Evolutionary conservation across 2,888 invertebrate species (phyloP), one percentile per base, ranked within the genome.

Genomic region (Acanthosepion lycidas): DNA sequence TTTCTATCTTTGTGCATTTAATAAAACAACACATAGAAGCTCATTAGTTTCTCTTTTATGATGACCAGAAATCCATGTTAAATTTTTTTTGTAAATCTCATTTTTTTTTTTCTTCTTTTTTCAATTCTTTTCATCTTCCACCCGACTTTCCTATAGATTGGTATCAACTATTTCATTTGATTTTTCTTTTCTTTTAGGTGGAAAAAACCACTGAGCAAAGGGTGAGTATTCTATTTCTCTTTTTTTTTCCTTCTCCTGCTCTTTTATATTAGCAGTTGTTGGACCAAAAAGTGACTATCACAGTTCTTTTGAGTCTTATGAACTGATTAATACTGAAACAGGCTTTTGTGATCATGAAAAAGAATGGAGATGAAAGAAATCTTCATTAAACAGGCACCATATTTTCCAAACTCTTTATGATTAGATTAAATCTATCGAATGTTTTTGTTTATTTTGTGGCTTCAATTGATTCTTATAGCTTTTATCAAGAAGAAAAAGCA

Each of bases 131-230:
- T 33, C n/a, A n/a, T 9, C n/a, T 33, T 3, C 23, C 23, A 23
- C 23, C 23, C 33, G 15, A 78, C 12, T 15, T 12, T 78, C 23
- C 15, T 59, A 0, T 59, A 59, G 59, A 59, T 59, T 59, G 6
- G 20, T 78, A 78, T 78, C 78, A 78, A 78, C 12, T 33, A 15
- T 78, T 78, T 78, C 5, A 23, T 26, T 64, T 78, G n/a, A 12
- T 33, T n/a, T n/a, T 78, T 59, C 20, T 23, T 23, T 15, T 55
- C 15, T 55, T 78, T 78, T 78, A 78, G 78, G 78, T 78, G 78
- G 78, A 78, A 78, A 78, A 78, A 78, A 78, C 78, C 78, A 78
- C 78, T 78, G 18, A 78, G n/a, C 78, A 78, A 78, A 78, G 78
- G 78, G 78, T 78, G n/a, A 78, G 78, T 78, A 15, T 9, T 78